A percentile compares a stretch with the other conserved stretches of the same genome.
These are phyloP conservation scores for Metallyticus violacea DNA, from an alignment of 2,888 invertebrate species.

Conservation along the genomic window DNA sequence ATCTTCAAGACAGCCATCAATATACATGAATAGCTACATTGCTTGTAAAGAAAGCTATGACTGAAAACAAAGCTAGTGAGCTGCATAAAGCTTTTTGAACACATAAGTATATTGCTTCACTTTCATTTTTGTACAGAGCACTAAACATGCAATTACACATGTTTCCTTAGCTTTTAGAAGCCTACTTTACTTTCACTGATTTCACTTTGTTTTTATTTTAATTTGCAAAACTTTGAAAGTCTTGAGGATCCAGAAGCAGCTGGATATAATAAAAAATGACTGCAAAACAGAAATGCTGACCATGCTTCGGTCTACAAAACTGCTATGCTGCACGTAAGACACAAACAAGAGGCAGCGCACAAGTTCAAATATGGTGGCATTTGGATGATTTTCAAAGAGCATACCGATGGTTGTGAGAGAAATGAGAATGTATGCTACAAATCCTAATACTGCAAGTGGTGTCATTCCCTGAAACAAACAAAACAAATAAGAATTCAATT, in stretches of 20 bases:
- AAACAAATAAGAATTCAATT: neutral
- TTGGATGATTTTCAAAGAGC: constrained; percentile 64
- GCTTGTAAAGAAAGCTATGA: neutral
- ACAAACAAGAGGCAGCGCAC: constrained; percentile 63
- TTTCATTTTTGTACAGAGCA: neutral
- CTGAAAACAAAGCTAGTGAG: neutral
- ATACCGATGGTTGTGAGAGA: constrained; percentile 68
- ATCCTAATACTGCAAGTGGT: constrained; percentile 56
- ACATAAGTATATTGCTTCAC: neutral
- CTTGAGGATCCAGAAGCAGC: constrained; percentile 63
- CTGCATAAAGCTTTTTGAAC: neutral
- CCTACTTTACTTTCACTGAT: neutral
- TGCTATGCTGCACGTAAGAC: constrained; percentile 42
- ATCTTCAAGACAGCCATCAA: neutral
- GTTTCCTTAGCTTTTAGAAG: neutral
- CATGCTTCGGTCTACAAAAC: constrained; percentile 42
- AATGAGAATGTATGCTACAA: constrained; percentile 62
- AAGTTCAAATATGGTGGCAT: constrained; percentile 62
- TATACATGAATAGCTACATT: neutral
- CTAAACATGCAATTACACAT: neutral
- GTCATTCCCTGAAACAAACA: constrained; percentile 55
- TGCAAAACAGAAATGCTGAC: constrained; percentile 47
- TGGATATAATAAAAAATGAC: constrained; percentile 58
- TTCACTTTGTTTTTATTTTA: constrained; percentile 43
- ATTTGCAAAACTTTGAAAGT: constrained; percentile 57